Percentiles rank a stretch among this genome's conserved stretches.
These are phyloP conservation scores for Thamnophis sirtalis DNA, from an alignment of 2,113 vertebrate genomes.

Conservation along the genomic window DNA sequence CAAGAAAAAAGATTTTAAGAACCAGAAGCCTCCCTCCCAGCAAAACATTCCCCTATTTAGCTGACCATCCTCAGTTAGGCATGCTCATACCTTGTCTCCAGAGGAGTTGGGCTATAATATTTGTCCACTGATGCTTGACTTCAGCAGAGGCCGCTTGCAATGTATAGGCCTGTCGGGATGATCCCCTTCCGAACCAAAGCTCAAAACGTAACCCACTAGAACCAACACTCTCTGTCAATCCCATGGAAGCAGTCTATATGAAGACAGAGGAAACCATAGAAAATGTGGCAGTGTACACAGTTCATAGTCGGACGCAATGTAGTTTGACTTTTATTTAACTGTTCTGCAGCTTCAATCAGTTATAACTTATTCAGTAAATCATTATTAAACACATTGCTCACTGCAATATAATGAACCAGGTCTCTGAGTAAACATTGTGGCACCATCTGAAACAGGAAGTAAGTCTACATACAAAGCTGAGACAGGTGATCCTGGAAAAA, in stretches of 20 bases:
- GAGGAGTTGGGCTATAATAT: slow-evolving; percentile 82
- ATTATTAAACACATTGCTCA: not conserved
- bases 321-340: not conserved
- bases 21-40: not conserved
- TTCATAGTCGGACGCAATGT: too few species aligned
- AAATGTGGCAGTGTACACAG: not conserved
- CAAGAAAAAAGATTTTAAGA: not conserved
- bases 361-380: not conserved
- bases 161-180: slow-evolving; percentile 77
- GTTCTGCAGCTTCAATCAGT: not conserved
- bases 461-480: not conserved
- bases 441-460: not conserved
- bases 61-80: not conserved
- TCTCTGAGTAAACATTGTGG: slow-evolving; percentile 6
- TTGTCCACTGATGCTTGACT: slow-evolving; percentile 77
- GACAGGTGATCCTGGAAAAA: not conserved
- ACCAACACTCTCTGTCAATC: slow-evolving; percentile 85
- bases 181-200: slow-evolving; percentile 81
- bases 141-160: slow-evolving; percentile 74
- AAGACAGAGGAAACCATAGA: not conserved
- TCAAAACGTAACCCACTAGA: slow-evolving; percentile 83
- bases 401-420: not conserved
- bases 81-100: slow-evolving; percentile 73
- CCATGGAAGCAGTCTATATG: slow-evolving; percentile 83
- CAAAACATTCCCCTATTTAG: not conserved